Evolutionary conservation across 2,888 invertebrate genomes (phyloP).

Genomic region (Drosophila rubida): DNA sequence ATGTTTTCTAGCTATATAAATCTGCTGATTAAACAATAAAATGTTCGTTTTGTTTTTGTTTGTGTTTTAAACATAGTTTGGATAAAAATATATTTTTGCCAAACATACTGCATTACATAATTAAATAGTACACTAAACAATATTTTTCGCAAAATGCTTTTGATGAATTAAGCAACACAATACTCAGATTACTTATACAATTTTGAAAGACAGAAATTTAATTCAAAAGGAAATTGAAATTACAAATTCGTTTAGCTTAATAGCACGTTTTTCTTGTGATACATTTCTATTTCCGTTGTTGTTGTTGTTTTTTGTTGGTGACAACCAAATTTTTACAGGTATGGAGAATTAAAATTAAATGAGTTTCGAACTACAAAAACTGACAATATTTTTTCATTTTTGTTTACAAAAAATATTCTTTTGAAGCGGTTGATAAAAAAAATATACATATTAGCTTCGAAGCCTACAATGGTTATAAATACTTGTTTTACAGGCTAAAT

Average conservation of each 20-base stretch:
- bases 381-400: conserved; percentile 17
- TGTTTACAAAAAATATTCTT: conserved; percentile 22
- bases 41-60: conserved; percentile 13
- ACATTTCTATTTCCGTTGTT: conserved; percentile 1
- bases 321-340: conserved; percentile 22
- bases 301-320: conserved; percentile 2
- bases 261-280: conserved; percentile 21
- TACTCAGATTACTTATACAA: conserved; percentile 16
- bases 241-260: conserved; percentile 25
- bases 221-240: conserved; percentile 29
- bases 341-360: conserved; percentile 18
- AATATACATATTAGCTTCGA: conserved; percentile 31
- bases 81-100: conserved; percentile 39
- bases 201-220: conserved; percentile 20
- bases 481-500: conserved; percentile 46
- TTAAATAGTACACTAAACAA: conserved; percentile 33
- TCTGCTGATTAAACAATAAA: conserved; percentile 56
- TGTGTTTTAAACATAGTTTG: conserved; percentile 41
- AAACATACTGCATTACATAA: conserved; percentile 44
- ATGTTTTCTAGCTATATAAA: conserved; percentile 71
- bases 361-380: conserved; percentile 26
- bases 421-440: conserved; percentile 26
- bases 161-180: conserved; percentile 24
- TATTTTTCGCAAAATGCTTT: conserved; percentile 49
- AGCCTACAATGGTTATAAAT: conserved; percentile 43